Evolutionary conservation across 2,888 invertebrate genomes (phyloP).

Genomic region (Catocala sponsa): DNA sequence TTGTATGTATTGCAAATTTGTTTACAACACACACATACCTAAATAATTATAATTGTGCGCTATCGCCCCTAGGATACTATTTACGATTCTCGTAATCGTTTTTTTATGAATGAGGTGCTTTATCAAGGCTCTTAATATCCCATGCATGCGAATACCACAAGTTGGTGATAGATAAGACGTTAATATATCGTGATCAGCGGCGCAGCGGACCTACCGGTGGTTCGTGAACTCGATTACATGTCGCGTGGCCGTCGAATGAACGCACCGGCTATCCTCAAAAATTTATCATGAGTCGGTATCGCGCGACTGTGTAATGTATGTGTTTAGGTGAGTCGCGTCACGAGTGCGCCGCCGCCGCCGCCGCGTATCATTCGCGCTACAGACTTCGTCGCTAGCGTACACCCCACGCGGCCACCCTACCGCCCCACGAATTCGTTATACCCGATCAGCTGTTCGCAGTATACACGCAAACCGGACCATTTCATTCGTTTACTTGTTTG

Average conservation of each 20-base stretch:
- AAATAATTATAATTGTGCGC: too few relatives aligned
- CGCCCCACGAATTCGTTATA: conserved; percentile 62
- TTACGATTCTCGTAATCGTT: neutral
- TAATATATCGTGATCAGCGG: conserved; percentile 70
- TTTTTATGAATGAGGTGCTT: conserved; percentile 54
- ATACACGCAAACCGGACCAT: conserved; percentile 57
- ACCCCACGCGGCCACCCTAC: conserved; percentile 66
- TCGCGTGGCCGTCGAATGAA: conserved; percentile 77
- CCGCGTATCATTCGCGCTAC: conserved; percentile 82
- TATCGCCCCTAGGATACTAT: too few relatives aligned
- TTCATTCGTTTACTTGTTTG: conserved; percentile 61
- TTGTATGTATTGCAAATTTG: too few relatives aligned
- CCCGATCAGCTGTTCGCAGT: conserved; percentile 79
- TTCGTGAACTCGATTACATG: conserved; percentile 70
- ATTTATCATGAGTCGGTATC: conserved; percentile 72
- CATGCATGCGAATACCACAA: conserved; percentile 67
- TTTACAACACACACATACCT: too few relatives aligned
- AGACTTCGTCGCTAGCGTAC: conserved; percentile 74
- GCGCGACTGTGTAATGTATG: conserved; percentile 68
- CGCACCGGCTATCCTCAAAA: conserved; percentile 75
- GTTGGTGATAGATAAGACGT: conserved; percentile 59
- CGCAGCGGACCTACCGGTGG: conserved; percentile 57
- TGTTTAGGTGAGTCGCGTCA: conserved; percentile 76
- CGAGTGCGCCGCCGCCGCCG: conserved; percentile 80
- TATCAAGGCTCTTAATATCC: conserved; percentile 44